Conservation (phyloP, 2,888 invertebrate genomes). For the Pasiphila rectangulata region DNA sequence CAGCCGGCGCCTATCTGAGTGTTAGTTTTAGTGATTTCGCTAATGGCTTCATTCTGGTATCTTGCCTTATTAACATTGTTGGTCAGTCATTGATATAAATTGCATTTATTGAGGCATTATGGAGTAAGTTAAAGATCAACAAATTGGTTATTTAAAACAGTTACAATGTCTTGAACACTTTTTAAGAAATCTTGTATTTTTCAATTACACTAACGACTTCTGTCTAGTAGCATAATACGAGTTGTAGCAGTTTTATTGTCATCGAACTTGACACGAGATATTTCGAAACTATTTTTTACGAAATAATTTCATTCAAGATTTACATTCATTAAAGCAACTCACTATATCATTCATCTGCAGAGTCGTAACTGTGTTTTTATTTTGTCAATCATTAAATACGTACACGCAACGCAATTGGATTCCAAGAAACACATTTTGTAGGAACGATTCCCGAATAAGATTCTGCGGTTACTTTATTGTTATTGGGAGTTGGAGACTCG, state of each 20-base stretch:
- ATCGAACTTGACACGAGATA: conserved; percentile 17
- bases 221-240: too few species aligned
- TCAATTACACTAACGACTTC: conserved; percentile 19
- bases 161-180: conserved; percentile 15
- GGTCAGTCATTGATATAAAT: conserved; percentile 54
- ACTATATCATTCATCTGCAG: conserved; percentile 36
- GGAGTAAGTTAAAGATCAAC: conserved; percentile 39
- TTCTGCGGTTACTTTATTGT: conserved; percentile 57
- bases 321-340: conserved; percentile 36
- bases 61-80: conserved; percentile 55
- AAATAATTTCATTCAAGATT: conserved; percentile 33
- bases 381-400: conserved; percentile 37
- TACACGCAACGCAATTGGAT: conserved; percentile 50
- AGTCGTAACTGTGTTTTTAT: conserved; percentile 33
- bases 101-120: conserved; percentile 43
- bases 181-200: conserved; percentile 21
- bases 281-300: conserved; percentile 18
- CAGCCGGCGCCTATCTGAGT: conserved; percentile 31
- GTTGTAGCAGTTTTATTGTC: conserved; percentile 16
- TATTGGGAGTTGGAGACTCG: conserved; percentile 53
- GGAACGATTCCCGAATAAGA: conserved; percentile 56
- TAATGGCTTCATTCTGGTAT: conserved; percentile 62
- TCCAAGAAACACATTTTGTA: conserved; percentile 56
- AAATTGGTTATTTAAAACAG: conserved; percentile 30
- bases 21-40: conserved; percentile 70